Evolutionary conservation across 2,888 invertebrate species (phyloP), one percentile per base, ranked within the genome.

Genomic region (Orchesella flavescens): DNA sequence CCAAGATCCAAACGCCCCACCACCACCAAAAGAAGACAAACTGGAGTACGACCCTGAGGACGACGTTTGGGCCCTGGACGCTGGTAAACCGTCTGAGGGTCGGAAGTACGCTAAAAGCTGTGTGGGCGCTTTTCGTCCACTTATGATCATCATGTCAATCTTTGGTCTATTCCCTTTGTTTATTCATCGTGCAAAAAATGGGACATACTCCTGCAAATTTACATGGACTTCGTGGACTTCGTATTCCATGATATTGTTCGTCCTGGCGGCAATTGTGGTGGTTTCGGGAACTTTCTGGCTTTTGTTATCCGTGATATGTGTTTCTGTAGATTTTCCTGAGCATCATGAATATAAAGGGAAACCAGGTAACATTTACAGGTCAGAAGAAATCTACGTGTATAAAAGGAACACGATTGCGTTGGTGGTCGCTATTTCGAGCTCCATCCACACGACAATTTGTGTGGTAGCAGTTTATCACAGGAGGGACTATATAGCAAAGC

Each of bases 401-500:
- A 78, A 78, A 34, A n/a, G 71, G 15, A 78, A 71, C 34, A 17
- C 34, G 23, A 24, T 63, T 7, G 13, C 19, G 17, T 2, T 71
- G 59, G n/a, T n/a, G n/a, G n/a, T n/a, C n/a, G n/a, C n/a, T n/a
- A n/a, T n/a, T n/a, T n/a, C n/a, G n/a, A n/a, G 34, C 46, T 59
- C 21, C 17, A 69, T 77, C 34, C 68, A 77, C 34, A 49, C 61
- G 17, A 71, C 49, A 4, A 68, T 78, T n/a, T 78, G 78, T 49
- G 61, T 78, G 69, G 12, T 69, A 4, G 59, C 69, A 17, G 71
- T 78, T 2, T 78, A 69, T 24, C 46, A 13, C 13, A n/a, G 65
- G 43, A 79, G 34, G 23, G 44, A 79, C 15, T 72, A 65, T n/a
- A 79, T 79, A 19, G 79, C 72, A 10, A 79, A 79, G 23, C 79